A percentile compares a stretch with the other conserved stretches of the same genome.
Evolutionary conservation across 2,888 invertebrate species (phyloP).

Genomic region (Heliothis peltigera): DNA sequence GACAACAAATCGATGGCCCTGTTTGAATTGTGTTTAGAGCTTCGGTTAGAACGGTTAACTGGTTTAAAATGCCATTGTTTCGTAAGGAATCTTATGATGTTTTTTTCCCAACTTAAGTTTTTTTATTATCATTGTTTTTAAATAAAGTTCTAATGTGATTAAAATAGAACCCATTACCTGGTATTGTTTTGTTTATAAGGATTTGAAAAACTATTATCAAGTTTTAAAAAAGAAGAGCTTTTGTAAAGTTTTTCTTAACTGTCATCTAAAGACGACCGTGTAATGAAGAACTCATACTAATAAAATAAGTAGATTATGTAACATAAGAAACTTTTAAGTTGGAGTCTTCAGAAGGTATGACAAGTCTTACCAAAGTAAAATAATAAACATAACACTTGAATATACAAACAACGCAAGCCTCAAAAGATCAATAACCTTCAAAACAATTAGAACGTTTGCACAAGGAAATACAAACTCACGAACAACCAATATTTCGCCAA

Average conservation of each 20-base stretch:
- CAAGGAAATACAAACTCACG: conserved; percentile 18
- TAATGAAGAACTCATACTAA: too few species aligned
- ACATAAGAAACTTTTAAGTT: too few species aligned
- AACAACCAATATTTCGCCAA: conserved; percentile 20
- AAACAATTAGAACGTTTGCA: conserved; percentile 8
- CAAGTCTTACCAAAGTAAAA: background rate
- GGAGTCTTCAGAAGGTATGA: too few species aligned
- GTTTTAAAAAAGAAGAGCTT: too few species aligned
- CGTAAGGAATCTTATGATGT: background rate
- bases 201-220: too few species aligned
- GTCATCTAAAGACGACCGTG: too few species aligned
- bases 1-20: conserved; percentile 59
- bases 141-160: background rate
- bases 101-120: background rate
- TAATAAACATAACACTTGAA: background rate
- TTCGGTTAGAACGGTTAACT: background rate
- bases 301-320: too few species aligned
- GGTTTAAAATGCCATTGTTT: conserved; percentile 12
- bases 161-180: background rate
- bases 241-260: too few species aligned
- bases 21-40: conserved; percentile 47
- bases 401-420: background rate
- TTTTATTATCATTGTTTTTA: background rate
- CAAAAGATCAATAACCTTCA: conserved; percentile 16
- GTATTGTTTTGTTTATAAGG: too few species aligned